A percentile compares a stretch with the other conserved stretches of the same genome.
Conservation (phyloP, 2,888 invertebrate genomes). For the Venustoraphidia nigricollis region DNA sequence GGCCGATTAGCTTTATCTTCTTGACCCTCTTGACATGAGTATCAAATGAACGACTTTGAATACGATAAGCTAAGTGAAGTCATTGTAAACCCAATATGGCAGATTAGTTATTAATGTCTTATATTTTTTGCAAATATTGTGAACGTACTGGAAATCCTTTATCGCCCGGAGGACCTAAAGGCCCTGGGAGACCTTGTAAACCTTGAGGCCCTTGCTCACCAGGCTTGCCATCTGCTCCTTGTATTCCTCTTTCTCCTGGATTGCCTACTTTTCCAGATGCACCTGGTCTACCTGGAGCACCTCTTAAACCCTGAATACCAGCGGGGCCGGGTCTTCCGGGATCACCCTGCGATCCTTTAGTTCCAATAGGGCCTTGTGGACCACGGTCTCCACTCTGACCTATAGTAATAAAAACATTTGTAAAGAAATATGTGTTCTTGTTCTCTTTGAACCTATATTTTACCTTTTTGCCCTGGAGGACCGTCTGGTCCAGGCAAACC, state of each 20-base stretch:
- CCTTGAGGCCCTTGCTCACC: slow-evolving; percentile 73
- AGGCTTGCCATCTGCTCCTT: slow-evolving; percentile 72
- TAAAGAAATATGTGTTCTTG: not conserved
- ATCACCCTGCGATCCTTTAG: slow-evolving; percentile 44
- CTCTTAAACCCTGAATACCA: slow-evolving; percentile 42
- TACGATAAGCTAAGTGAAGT: no score
- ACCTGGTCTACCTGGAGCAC: slow-evolving; percentile 52
- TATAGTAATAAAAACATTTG: slow-evolving; percentile 12
- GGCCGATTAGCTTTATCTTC: no score
- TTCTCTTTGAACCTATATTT: not conserved
- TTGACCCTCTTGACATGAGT: no score
- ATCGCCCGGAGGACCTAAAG: slow-evolving; percentile 62
- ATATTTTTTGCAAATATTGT: no score
- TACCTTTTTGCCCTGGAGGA: slow-evolving; percentile 55
- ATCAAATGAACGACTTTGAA: no score
- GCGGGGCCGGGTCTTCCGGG: slow-evolving; percentile 39
- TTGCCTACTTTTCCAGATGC: slow-evolving; percentile 52
- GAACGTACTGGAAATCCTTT: slow-evolving; percentile 49
- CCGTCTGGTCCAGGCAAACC: slow-evolving; percentile 68
- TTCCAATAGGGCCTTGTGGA: slow-evolving; percentile 43
- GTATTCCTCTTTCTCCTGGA: slow-evolving; percentile 55
- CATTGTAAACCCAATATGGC: not conserved
- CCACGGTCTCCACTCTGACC: slow-evolving; percentile 59
- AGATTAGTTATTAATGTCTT: no score
- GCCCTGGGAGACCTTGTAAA: slow-evolving; percentile 62